phyloP scores from a whole-genome alignment of 2,113 vertebrate genomes.

The Tragelaphus buxtoni region DNA sequence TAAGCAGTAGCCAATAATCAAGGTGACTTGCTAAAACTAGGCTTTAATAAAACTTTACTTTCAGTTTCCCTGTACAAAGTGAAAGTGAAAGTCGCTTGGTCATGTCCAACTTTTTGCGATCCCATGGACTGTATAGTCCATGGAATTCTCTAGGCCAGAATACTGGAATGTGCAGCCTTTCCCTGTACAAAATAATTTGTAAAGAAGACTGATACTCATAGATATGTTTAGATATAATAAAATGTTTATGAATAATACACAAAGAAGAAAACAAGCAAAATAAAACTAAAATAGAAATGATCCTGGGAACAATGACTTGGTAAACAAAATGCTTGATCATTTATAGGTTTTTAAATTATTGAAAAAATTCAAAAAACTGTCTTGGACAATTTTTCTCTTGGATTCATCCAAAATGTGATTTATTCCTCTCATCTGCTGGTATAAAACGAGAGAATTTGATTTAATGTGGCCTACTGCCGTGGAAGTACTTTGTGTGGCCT shows the following conservation, averaged over 20 bases:
- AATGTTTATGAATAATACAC: neutral
- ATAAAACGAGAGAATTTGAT: slow-evolving; percentile 20
- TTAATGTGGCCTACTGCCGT: neutral
- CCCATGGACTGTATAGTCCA: neutral
- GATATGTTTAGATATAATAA: neutral
- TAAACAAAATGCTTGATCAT: neutral
- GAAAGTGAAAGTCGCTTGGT: neutral
- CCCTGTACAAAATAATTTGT: neutral
- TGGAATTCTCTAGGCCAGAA: neutral
- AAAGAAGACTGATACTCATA: neutral
- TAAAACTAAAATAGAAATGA: neutral
- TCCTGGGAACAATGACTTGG: neutral
- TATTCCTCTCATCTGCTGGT: slow-evolving; percentile 31
- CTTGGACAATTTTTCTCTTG: neutral
- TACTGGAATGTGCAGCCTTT: neutral
- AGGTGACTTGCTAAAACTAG: neutral
- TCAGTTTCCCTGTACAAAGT: neutral
- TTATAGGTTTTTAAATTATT: neutral
- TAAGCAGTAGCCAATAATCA: neutral
- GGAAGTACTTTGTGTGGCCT: neutral
- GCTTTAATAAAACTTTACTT: neutral
- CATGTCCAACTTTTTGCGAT: fast-evolving
- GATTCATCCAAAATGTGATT: slow-evolving; percentile 26
- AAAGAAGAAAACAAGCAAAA: neutral
- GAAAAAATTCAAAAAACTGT: neutral